Evolutionary conservation across 1,140 invertebrate genomes (phyloP).

Genomic region (Drosophila watanabei): DNA sequence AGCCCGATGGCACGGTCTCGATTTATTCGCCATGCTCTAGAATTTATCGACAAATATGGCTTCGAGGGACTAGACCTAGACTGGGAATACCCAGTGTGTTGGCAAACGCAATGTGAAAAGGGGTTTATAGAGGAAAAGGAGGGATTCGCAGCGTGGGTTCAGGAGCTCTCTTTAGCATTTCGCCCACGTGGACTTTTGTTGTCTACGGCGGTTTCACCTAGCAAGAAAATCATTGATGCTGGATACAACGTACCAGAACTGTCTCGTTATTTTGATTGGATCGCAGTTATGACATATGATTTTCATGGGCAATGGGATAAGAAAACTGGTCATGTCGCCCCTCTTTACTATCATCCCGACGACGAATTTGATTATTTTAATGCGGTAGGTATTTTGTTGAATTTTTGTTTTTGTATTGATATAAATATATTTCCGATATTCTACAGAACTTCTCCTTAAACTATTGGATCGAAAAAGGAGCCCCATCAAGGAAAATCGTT

Average conservation of each 20-base stretch:
- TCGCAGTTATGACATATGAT: slow-evolving; percentile 95
- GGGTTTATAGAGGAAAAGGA: slow-evolving; percentile 93
- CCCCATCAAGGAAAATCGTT: slow-evolving; percentile 91
- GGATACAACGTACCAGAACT: slow-evolving; percentile 93
- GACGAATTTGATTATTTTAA: slow-evolving; percentile 91
- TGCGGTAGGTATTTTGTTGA: slow-evolving; percentile 86
- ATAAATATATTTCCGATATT: slow-evolving; percentile 55
- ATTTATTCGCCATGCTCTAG: slow-evolving; percentile 91
- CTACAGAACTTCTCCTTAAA: slow-evolving; percentile 93
- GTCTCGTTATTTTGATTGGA: slow-evolving; percentile 93
- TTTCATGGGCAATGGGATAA: slow-evolving; percentile 97
- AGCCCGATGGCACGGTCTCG: slow-evolving; percentile 89
- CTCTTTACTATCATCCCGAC: slow-evolving; percentile 92
- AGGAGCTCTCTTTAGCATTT: slow-evolving; percentile 91
- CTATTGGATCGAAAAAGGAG: slow-evolving; percentile 95
- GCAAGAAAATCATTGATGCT: slow-evolving; percentile 94
- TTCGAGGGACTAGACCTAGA: slow-evolving; percentile 96
- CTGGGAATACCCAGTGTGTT: slow-evolving; percentile 94
- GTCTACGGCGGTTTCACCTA: slow-evolving; percentile 94
- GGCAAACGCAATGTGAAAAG: slow-evolving; percentile 92
- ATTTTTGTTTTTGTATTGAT: not conserved
- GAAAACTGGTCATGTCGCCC: slow-evolving; percentile 94
- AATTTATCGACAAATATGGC: slow-evolving; percentile 93
- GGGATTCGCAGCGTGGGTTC: slow-evolving; percentile 90
- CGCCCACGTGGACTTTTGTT: slow-evolving; percentile 91